Conservation (phyloP, 2,888 invertebrate species). For the Tolmerus cingulatus region DNA sequence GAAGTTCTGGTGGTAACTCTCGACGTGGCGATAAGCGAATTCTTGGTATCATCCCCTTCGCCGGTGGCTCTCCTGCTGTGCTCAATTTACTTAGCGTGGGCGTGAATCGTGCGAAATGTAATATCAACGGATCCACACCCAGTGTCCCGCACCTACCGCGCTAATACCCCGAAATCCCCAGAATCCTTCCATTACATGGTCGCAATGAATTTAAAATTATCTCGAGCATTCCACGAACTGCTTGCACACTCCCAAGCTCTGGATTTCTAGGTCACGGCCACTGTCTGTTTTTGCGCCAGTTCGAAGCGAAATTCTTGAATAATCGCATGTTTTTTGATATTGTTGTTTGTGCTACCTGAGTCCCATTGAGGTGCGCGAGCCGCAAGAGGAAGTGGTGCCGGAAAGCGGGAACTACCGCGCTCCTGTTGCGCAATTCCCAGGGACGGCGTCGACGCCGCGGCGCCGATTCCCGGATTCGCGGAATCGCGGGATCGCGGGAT, state of each 20-base stretch:
- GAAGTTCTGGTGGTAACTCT: not conserved
- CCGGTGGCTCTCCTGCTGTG: not conserved
- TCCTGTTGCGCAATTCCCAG: slow-evolving; percentile 17
- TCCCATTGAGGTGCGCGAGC: not conserved
- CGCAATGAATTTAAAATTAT: not conserved
- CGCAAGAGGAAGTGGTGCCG: not conserved
- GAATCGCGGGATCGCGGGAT: not conserved
- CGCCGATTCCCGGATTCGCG: not conserved
- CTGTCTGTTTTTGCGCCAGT: not conserved
- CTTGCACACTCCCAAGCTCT: not conserved
- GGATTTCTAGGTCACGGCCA: slow-evolving; percentile 14
- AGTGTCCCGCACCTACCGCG: not conserved
- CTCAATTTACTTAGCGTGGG: not conserved
- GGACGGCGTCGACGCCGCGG: not conserved
- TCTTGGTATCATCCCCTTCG: not conserved
- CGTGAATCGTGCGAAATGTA: not conserved
- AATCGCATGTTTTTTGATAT: not conserved
- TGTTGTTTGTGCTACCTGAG: not conserved
- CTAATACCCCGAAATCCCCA: not conserved
- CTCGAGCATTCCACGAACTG: not conserved
- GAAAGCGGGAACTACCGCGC: not conserved
- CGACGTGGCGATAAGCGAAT: not conserved
- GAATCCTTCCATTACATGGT: not conserved
- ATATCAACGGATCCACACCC: not conserved
- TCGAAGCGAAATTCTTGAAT: slow-evolving; percentile 12